Base-by-base conservation (phyloP, 2,797 vertebrate genomes). In the Eulemur albifrons region DNA sequence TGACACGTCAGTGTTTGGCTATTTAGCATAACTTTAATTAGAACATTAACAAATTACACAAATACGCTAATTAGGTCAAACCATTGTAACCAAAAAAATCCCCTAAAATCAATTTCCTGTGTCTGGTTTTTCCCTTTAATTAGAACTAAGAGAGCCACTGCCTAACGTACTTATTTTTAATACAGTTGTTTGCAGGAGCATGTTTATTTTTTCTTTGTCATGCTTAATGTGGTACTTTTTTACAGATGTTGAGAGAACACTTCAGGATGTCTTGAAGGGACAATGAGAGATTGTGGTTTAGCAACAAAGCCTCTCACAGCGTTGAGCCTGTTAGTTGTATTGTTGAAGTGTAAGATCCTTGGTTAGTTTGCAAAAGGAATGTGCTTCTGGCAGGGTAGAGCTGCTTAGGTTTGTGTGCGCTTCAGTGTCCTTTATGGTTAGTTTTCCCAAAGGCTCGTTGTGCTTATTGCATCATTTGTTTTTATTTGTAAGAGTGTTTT, bases 401-500 rank as follows among this genome's bases (percentile, higher is more conserved):
- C 63, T 43, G 67, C 35, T 6, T 30, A 5, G 79, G 72, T 72
- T 70, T 77, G 52, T 50, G 4, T 85, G 72, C 21, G 17, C 89
- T 59, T 89, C 14, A 23, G 17, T 84, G 82, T 93, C 89, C 83
- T 95, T 84, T 77, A 54, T 73, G 83, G 86, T 52, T 73, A 87
- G 54, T 94, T 85, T 96, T 76, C 93, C 90, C 95, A 86, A 82
- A 92, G 85, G 95, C 59, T 86, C n/a, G 27, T 50, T 95, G 76
- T 70, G 40, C 70, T 89, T 65, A 90, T 85, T 88, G 93, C 77
- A 86, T 96, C 95, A 80, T 97, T 97, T 96, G 94, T 96, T 97
- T 97, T 95, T 96, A 95, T 97, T 97, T 96, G 75, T 75, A 70
- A 67, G 61, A 95, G 95, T 88, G 88, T 88, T 96, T 95, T 75